A percentile compares a stretch with the other conserved stretches of the same genome.
Conservation (phyloP, 2,113 vertebrate species). For the Macroglossus sobrinus region DNA sequence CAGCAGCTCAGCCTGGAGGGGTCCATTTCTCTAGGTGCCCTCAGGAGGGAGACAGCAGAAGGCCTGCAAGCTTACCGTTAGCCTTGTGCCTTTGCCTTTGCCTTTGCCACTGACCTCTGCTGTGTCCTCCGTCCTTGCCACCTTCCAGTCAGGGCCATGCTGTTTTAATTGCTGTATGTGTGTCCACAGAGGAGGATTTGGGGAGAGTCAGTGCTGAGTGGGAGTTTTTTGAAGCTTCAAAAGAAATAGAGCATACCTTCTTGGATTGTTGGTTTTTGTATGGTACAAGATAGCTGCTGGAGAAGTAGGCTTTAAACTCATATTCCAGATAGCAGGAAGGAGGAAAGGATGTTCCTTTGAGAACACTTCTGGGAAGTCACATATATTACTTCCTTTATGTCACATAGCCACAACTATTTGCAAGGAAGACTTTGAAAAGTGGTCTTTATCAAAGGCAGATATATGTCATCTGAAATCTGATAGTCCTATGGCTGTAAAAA, state of each 20-base stretch:
- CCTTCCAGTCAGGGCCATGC: fast-evolving
- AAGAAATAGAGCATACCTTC: background rate
- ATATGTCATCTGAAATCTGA: background rate
- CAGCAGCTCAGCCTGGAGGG: background rate
- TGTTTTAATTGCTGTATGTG: background rate
- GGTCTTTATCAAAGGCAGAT: background rate
- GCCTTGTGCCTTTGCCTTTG: background rate
- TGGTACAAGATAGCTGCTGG: background rate
- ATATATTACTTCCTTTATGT: background rate
- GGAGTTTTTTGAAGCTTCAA: background rate
- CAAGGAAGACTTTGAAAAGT: background rate
- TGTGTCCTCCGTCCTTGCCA: background rate
- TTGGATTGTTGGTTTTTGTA: background rate
- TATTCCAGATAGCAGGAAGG: background rate
- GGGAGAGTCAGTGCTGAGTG: too few relatives aligned
- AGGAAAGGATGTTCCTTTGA: background rate
- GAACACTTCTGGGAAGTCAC: background rate
- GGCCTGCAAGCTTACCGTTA: background rate
- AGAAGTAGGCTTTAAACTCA: background rate
- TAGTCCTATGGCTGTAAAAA: background rate
- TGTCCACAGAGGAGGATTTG: background rate
- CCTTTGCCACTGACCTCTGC: background rate
- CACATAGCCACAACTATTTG: background rate
- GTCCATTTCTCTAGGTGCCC: background rate
- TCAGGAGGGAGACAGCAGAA: background rate